These are phyloP conservation scores for Donacobius atricapilla DNA, from an alignment of 2,113 vertebrate species.

Conservation along the genomic window DNA sequence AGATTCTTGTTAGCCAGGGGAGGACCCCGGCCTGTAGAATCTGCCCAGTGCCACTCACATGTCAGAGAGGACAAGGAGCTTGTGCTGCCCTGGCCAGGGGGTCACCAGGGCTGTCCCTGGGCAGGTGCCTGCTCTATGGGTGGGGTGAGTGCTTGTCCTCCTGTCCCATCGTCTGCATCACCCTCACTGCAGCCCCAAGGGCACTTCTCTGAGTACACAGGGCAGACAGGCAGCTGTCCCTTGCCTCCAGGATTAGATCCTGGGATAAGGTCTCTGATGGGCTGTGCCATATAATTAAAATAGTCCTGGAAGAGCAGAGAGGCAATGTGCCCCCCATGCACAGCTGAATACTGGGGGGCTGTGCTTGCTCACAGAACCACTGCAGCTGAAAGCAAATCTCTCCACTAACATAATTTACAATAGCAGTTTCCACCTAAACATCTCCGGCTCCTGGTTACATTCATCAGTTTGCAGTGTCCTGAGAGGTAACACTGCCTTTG, in stretches of 20 bases:
- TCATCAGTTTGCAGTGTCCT: neutral
- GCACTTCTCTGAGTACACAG: neutral
- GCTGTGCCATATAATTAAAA: neutral
- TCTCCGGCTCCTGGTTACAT: neutral
- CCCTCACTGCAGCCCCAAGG: neutral
- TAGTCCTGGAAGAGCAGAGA: neutral
- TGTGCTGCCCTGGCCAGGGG: neutral
- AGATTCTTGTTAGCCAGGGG: neutral
- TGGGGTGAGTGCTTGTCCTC: neutral
- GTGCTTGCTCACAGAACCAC: neutral
- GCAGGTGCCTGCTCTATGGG: neutral
- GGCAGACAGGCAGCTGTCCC: neutral
- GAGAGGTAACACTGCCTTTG: neutral
- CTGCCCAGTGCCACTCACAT: neutral
- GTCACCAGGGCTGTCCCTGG: neutral
- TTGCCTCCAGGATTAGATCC: slow-evolving; percentile 25
- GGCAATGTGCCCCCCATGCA: neutral
- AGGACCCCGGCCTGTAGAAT: rapidly evolving
- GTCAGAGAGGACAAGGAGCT: neutral
- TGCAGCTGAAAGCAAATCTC: neutral
- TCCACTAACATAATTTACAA: neutral
- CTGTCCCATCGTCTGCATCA: rapidly evolving
- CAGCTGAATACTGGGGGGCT: neutral
- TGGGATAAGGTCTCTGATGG: neutral
- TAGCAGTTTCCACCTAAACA: neutral